Base-by-base conservation (phyloP, 2,113 vertebrate species). In the Choloepus hoffmanni region DNA sequence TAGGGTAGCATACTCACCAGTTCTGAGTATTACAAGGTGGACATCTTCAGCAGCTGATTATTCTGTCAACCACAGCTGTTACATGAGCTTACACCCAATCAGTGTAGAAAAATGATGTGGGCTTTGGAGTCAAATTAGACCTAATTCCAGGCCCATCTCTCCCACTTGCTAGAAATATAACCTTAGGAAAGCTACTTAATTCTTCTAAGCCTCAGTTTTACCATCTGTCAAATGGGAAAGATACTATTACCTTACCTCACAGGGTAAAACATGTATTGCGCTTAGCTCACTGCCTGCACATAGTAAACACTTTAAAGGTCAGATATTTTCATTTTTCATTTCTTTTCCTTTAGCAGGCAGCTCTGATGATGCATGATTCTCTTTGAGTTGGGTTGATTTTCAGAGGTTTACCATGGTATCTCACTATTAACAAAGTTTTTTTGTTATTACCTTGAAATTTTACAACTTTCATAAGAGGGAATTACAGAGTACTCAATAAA, bases 381-480 rank as follows among this genome's bases (percentile, higher is more conserved):
- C 16, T 90, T 40, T 26, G 60, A 18, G 11, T 33, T 58, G 48
- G 19, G 14, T n/a, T 87, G 60, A 65, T 74, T 84, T 85, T 84
- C 70, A 79, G 58, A 76, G 30, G 36, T 65, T 93, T 95, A 65
- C 62, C n/a, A n/a, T 50, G 16, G 26, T 83, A 77, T 12, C 16
- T 58, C 89, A 78, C 91, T 76, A 26, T 68, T 45, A 70, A 62
- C 67, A 84, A 86, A 72, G 48, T 55, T 77, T 76, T 45, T 76
- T 74, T 48, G 33, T 74, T 62, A 63, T 63, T 85, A 85, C 85
- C 77, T 85, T 92, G 50, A 90, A 88, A 82, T 82, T 76, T 58
- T 65, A 45, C 24, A 28, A 9, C 94, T 95, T 87, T 94, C 21
- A 70, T 72, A 76, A 95, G 86, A 45, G 28, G 19, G 87, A 55